These are phyloP conservation scores for Tychaedon coryphoeus DNA, from an alignment of 2,113 vertebrate species.

Conservation along the genomic window DNA sequence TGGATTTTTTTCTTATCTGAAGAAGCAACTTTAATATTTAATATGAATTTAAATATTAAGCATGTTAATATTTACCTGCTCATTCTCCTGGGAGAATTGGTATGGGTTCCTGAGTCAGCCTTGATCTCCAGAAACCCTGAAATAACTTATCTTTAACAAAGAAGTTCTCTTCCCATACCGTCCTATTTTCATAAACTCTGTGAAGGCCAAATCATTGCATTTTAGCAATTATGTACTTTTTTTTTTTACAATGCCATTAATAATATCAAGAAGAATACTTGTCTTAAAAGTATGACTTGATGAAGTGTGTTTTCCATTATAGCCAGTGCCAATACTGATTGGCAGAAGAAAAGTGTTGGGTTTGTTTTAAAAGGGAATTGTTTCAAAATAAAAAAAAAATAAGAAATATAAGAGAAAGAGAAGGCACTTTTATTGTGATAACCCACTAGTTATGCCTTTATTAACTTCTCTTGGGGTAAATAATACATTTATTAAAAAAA, in stretches of 20 bases:
- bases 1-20: neutral
- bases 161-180: neutral
- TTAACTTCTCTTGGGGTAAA: neutral
- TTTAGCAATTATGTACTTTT: slow-evolving; percentile 26
- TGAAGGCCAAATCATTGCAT: neutral
- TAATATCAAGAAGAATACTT: slow-evolving; percentile 1
- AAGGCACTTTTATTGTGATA: neutral
- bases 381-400: neutral
- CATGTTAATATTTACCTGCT: neutral
- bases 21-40: neutral
- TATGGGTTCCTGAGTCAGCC: neutral
- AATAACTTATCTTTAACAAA: neutral
- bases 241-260: slow-evolving; percentile 6
- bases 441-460: neutral
- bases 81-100: neutral
- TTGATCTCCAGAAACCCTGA: neutral
- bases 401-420: neutral
- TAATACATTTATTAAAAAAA: neutral
- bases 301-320: neutral
- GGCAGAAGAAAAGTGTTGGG: neutral
- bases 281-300: neutral
- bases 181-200: neutral
- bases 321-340: neutral
- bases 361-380: neutral
- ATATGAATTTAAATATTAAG: too few species aligned